Base-by-base conservation (phyloP, 2,113 vertebrate genomes). In the Indicator maculatus region DNA sequence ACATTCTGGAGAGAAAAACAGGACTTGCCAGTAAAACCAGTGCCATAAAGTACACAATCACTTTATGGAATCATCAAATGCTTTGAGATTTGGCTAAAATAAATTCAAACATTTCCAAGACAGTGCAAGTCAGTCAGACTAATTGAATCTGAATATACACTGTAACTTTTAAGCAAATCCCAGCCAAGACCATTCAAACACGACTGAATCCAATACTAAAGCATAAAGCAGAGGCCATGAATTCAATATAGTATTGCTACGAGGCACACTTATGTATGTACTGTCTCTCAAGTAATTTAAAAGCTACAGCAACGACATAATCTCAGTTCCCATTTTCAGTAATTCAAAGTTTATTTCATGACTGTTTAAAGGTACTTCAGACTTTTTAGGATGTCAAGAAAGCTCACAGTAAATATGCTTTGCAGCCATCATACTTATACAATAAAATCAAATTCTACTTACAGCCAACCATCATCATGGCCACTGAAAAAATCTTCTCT, bases 391-490 rank as follows among this genome's bases (percentile, higher is more conserved):
- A 60, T 31, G n/a, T 12, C 63, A 28, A 50, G 23, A 76, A 64
- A 61, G 14, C 27, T 66, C 30, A 56, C 19, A 89, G 8, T 28
- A 72, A 58, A 21, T 0, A 4, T 21, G 4, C 26, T 36, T 12
- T 8, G 36, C n/a, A 76, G 66, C 19, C 41, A 20, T 2, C 5
- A 3, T 0, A 11, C 11, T 73, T 19, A 61, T 70, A 5, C 33
- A 28, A 11, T 33, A 64, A 87, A 88, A 92, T 3, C 3, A 2
- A 53, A 78, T 84, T 88, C 64, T 98, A 99, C 99, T 99, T 95
- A 99, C 99, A 99, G 98, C 99, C 99, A 93, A 99, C 99, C 99
- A 99, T 99, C 99, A 99, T 99, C 99, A 99, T 99, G 96, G 99
- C 99, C 96, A 99, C 99, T 0, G 99, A 99, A 91, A 99, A 99